Conservation (phyloP, 2,888 invertebrate genomes). For the Cancer borealis region DNA sequence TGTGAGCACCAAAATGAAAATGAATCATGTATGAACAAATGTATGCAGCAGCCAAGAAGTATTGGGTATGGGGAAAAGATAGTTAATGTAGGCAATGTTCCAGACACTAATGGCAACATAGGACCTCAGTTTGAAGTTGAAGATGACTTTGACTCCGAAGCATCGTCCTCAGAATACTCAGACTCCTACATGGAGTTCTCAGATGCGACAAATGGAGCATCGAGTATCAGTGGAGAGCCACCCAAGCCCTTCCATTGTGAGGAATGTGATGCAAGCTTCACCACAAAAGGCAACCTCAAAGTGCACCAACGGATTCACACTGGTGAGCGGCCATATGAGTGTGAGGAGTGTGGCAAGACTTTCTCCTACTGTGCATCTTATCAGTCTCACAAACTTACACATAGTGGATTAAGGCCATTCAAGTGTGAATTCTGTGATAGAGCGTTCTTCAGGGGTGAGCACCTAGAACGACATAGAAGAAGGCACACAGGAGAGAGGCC, state of each 20-base stretch:
- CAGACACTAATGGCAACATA: constrained; percentile 7
- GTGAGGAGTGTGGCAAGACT: constrained; percentile 72
- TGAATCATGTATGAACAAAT: constrained; percentile 31
- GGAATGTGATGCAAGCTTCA: constrained; percentile 72
- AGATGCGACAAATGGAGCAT: constrained; percentile 60
- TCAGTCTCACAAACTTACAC: constrained; percentile 68
- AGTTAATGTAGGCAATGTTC: not conserved
- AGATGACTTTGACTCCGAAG: constrained; percentile 71
- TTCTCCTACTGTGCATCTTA: constrained; percentile 72
- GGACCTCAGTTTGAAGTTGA: constrained; percentile 52
- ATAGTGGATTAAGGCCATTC: constrained; percentile 67
- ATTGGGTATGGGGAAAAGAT: not conserved
- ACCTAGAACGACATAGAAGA: constrained; percentile 66
- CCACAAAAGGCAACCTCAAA: constrained; percentile 73
- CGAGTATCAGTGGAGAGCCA: constrained; percentile 50
- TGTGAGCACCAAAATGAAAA: not conserved
- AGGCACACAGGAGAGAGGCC: constrained; percentile 71
- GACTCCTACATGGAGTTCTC: constrained; percentile 60
- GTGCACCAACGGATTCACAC: constrained; percentile 75
- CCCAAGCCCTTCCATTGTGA: constrained; percentile 68
- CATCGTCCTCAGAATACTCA: constrained; percentile 52
- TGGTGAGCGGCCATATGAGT: constrained; percentile 67
- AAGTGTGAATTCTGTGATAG: constrained; percentile 68
- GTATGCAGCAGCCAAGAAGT: not conserved
- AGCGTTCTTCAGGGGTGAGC: constrained; percentile 69